These are phyloP conservation scores for Plagodis pulveraria DNA, from an alignment of 2,888 invertebrate species.

Conservation along the genomic window DNA sequence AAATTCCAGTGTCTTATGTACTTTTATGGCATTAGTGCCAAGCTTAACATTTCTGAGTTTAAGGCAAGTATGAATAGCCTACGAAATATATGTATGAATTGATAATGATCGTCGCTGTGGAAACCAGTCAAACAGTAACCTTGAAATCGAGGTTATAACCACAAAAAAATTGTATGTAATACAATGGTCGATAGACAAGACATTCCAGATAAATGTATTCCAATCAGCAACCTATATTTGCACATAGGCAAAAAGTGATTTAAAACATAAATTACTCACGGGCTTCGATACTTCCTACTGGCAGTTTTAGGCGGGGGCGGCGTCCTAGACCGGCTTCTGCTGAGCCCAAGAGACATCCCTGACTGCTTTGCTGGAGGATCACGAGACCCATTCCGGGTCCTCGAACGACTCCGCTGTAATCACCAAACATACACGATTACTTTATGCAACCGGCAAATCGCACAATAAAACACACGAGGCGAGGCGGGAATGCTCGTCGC, in stretches of 20 bases:
- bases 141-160: slow-evolving; percentile 72
- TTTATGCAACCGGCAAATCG: slow-evolving; percentile 45
- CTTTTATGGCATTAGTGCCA: no score
- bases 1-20: no score
- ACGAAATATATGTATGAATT: slow-evolving; percentile 37
- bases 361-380: slow-evolving; percentile 73
- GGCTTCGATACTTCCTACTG: slow-evolving; percentile 79
- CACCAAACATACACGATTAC: slow-evolving; percentile 48
- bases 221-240: no score
- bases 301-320: slow-evolving; percentile 80
- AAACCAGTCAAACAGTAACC: slow-evolving; percentile 56
- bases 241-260: no score
- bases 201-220: not conserved
- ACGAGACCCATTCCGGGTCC: slow-evolving; percentile 80
- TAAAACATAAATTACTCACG: slow-evolving; percentile 58
- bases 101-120: slow-evolving; percentile 58
- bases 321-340: slow-evolving; percentile 81
- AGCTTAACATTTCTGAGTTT: not conserved
- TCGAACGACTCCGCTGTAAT: slow-evolving; percentile 81
- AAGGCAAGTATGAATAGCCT: slow-evolving; percentile 3
- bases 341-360: slow-evolving; percentile 76
- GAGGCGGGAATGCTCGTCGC: slow-evolving; percentile 54
- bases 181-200: slow-evolving; percentile 5
- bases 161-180: slow-evolving; percentile 33
- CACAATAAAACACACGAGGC: slow-evolving; percentile 72